phyloP scores from a whole-genome alignment of 2,113 vertebrate genomes.

The Lates calcarifer region DNA sequence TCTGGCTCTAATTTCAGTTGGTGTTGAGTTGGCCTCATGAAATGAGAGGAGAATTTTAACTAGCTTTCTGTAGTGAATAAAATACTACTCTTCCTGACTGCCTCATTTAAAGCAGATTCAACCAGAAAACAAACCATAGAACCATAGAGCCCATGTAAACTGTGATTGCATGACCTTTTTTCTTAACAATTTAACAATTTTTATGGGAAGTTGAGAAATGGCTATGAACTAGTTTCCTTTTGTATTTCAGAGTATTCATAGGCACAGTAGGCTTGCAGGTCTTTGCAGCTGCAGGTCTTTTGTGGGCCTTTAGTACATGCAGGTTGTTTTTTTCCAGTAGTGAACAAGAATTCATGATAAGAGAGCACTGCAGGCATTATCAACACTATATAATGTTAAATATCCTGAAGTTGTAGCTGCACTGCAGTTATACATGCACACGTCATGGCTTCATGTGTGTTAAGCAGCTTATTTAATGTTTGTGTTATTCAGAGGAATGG shows the following conservation, averaged over 20 bases:
- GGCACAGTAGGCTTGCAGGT: not conserved
- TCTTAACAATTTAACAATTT: not conserved
- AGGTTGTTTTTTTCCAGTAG: not conserved
- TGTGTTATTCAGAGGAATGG: not conserved
- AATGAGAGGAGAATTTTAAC: conserved; percentile 51
- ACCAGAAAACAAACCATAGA: not conserved
- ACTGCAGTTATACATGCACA: not conserved
- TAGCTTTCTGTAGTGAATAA: conserved; percentile 38
- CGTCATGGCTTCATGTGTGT: not conserved
- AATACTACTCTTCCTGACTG: conserved; percentile 12
- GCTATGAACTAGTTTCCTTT: not conserved
- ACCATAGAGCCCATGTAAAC: not conserved
- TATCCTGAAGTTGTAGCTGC: not conserved
- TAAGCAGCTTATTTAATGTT: not conserved
- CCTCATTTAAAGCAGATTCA: conserved; percentile 34
- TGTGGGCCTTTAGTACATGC: not conserved
- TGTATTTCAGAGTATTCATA: not conserved
- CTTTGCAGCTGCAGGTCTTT: not conserved
- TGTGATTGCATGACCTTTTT: not conserved
- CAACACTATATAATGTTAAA: not conserved
- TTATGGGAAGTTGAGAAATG: not conserved
- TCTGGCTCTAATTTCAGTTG: conserved; percentile 53
- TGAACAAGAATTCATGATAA: not conserved
- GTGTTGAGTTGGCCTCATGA: conserved; percentile 42
- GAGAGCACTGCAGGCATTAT: not conserved